Base-by-base conservation (phyloP, 2,797 vertebrate genomes). In the Ptychadena robeensis region DNA sequence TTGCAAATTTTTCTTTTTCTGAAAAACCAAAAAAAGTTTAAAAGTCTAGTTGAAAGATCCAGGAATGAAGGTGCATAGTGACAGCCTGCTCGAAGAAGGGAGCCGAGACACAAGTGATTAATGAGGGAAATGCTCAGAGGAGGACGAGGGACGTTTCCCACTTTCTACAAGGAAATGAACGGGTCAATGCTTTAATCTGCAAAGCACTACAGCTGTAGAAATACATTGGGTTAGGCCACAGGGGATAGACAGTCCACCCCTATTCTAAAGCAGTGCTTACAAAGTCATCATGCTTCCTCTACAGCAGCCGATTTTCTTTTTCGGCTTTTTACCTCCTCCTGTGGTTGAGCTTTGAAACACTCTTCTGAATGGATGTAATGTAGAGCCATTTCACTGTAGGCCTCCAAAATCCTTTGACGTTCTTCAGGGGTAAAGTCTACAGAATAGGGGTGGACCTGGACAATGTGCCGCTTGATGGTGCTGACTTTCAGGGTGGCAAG, bases 391-490 rank as follows among this genome's bases (percentile, higher is more conserved):
- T 96, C 94, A 72, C 90, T 93, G 85, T 97, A 96, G 87, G 91
- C 93, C 70, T 94, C 93, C 89, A 95, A 87, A 57, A 94, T 94
- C 79, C 92, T 93, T 92, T 95, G 94, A 83, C 93, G 94, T 88
- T 96, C 93, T 83, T 94, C 93, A 0, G 92, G 73, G 10, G 91
- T 91, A 91, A 95, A 96, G 84, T 90, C 87, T 92, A 97, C 92
- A 0, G 96, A 96, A 88, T 94, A 94, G 0, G 96, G 95, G 85
- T 98, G 96, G 35, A 97, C 95, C 90, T 97, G 96, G 86, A 96
- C 93, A 88, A 96, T 95, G 91, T 96, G 95, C 61, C 95, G 91
- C 87, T 95, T 95, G 88, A 96, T 96, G 85, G 95, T 95, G 92
- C 94, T 96, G 84, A 94, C 94, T 87, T 96, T 95, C 27, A 96